Evolutionary conservation across 2,797 vertebrate genomes (phyloP).

Genomic region (Platalea minor): DNA sequence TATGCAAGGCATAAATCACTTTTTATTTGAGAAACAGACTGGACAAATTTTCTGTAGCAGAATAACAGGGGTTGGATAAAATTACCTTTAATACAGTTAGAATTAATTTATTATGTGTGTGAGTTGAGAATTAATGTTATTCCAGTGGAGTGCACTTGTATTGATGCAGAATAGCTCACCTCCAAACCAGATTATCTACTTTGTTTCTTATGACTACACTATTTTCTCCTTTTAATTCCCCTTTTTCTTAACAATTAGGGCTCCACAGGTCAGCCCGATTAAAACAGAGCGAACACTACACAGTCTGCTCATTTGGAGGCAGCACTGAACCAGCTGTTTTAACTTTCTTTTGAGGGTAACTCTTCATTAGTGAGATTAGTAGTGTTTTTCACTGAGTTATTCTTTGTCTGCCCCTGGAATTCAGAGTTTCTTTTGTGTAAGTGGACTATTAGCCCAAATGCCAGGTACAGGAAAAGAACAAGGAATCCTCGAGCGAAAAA

Average conservation of each 20-base stretch:
- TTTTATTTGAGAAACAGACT: neutral
- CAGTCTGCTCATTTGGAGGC: neutral
- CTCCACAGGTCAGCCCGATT: neutral
- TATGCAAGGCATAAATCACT: neutral
- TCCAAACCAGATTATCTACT: neutral
- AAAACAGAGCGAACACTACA: neutral
- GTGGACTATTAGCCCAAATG: neutral
- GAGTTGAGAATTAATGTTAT: neutral
- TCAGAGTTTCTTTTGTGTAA: neutral
- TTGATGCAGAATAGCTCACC: neutral
- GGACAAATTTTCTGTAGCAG: neutral
- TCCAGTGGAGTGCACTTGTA: neutral
- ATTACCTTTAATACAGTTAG: neutral
- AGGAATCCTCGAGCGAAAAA: neutral
- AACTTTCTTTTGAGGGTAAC: neutral
- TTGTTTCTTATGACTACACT: neutral
- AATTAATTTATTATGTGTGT: neutral
- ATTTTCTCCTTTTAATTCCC: neutral
- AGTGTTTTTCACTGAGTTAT: neutral
- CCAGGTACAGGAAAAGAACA: neutral
- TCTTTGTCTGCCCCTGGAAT: neutral
- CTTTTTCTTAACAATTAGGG: neutral
- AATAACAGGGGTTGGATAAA: neutral
- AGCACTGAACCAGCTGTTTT: neutral
- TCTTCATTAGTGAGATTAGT: neutral